phyloP scores from a whole-genome alignment of 2,888 invertebrate species.

The Steinernema scapterisci region DNA sequence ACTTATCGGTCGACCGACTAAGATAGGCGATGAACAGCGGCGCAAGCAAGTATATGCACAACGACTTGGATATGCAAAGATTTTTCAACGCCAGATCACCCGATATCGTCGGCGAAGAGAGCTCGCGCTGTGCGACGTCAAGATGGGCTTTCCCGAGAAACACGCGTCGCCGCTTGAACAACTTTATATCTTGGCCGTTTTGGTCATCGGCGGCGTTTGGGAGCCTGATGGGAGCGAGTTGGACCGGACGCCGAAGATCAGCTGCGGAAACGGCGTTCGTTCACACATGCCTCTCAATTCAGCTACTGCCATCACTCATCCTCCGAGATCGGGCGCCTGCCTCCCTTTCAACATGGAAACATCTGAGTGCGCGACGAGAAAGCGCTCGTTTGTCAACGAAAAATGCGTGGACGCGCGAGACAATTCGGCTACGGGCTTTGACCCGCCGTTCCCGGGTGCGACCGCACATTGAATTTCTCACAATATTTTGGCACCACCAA shows the following conservation, averaged over 20 bases:
- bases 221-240: not conserved
- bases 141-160: not conserved
- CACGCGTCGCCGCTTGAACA: no score
- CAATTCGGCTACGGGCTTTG: not conserved
- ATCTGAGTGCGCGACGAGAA: constrained; percentile 13
- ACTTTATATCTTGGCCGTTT: not conserved
- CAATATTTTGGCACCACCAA: not conserved
- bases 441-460: not conserved
- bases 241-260: no score
- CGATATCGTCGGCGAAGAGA: not conserved
- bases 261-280: no score
- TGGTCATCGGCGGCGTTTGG: not conserved
- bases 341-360: not conserved
- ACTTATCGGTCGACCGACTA: not conserved
- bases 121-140: not conserved
- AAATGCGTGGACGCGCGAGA: not conserved
- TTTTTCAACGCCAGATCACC: constrained; percentile 27
- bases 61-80: constrained; percentile 28
- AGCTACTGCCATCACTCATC: no score
- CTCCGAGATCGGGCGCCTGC: no score
- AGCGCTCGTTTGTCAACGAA: constrained; percentile 2
- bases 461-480: not conserved
- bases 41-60: not conserved
- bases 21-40: not conserved
- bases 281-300: no score